Conservation (phyloP, 2,888 invertebrate species). For the Acronicta aceris region DNA sequence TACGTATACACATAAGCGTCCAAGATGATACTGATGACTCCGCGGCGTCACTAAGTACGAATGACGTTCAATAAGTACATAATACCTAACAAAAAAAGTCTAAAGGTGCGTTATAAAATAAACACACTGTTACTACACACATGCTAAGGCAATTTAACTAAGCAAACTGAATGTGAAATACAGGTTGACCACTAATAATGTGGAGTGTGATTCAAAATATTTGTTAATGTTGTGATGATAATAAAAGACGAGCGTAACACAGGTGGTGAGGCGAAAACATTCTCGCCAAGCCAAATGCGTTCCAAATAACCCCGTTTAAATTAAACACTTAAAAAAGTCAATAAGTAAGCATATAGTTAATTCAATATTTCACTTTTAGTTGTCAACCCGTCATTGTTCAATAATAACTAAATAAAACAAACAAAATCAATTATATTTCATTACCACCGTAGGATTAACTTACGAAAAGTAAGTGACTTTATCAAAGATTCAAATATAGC, state of each 20-base stretch:
- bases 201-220: not conserved
- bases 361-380: slow-evolving; percentile 7
- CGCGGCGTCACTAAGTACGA: slow-evolving; percentile 62
- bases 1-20: slow-evolving; percentile 22
- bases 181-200: slow-evolving; percentile 8
- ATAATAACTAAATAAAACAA: slow-evolving; percentile 14
- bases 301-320: no score
- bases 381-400: slow-evolving; percentile 15
- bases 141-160: slow-evolving; percentile 48
- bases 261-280: no score
- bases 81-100: slow-evolving; percentile 49
- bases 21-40: slow-evolving; percentile 34
- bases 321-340: no score
- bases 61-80: slow-evolving; percentile 65
- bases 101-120: slow-evolving; percentile 40
- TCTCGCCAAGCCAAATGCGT: not conserved
- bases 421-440: slow-evolving; percentile 4
- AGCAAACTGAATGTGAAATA: slow-evolving; percentile 32
- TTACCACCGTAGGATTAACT: not conserved
- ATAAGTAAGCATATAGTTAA: not conserved
- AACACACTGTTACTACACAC: slow-evolving; percentile 55
- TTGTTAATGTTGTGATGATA: slow-evolving; percentile 29
- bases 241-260: no score
- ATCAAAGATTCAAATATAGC: no score
- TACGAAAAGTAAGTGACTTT: slow-evolving; percentile 15